Base-by-base conservation (phyloP, 2,113 vertebrate species). In the Centropus bengalensis region DNA sequence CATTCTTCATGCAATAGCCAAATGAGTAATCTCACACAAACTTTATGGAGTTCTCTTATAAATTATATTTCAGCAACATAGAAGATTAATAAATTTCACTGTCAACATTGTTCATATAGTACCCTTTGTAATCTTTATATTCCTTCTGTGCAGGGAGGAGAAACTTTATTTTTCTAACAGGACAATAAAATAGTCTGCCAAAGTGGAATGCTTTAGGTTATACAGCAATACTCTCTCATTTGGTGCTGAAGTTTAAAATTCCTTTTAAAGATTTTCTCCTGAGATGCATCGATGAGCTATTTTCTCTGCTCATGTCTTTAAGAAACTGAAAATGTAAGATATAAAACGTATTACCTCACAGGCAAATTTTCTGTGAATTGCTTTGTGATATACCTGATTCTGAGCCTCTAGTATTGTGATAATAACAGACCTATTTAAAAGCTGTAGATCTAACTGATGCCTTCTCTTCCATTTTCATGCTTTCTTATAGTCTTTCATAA, bases 401-500 rank as follows among this genome's bases (percentile, higher is more conserved):
- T 19, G 47, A 67, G 30, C 26, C 23, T 75, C n/a, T 8, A 23
- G 47, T 49, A 51, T 85, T 73, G 60, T 1, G 0, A 63, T 66
- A 58, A 38, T 55, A 82, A 62, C 12, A 87, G 36, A 33, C 49
- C 6, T 60, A 36, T 86, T 94, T 70, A 77, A 91, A 77, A 88
- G 19, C 32, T 80, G 22, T 38, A 38, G n/a, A 92, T 47, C 38
- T 62, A 14, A 80, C 28, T 84, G 42, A 55, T 85, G 49, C 47
- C 71, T 89, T 91, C 36, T 66, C 33, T 74, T 88, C 91, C 68
- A 20, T 83, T 96, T 94, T 52, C 68, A 83, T 52, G n/a, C 44
- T 81, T 89, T 22, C 23, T 95, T 94, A 90, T 49, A 73, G 85
- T 86, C 52, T 83, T 71, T 77, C 71, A 49, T 91, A 94, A 94